phyloP scores from a whole-genome alignment of 2,113 vertebrate species.

The Psettodes erumei region DNA sequence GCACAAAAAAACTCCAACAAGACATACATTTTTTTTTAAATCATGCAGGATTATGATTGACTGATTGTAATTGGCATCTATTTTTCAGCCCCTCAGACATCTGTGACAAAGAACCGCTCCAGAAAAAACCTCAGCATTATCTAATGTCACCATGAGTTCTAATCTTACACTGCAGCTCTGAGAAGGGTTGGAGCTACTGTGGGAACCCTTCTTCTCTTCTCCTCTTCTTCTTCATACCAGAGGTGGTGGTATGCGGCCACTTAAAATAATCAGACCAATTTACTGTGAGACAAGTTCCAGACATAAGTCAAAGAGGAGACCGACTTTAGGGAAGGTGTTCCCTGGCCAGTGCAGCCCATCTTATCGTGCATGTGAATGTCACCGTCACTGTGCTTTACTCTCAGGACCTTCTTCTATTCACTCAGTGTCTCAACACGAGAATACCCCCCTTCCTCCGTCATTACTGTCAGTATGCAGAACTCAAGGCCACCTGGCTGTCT shows the following conservation, averaged over 20 bases:
- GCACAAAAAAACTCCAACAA: neutral
- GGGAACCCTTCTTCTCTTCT: constrained; percentile 60
- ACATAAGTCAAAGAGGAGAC: constrained; percentile 61
- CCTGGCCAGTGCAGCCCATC: constrained; percentile 21
- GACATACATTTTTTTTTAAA: neutral
- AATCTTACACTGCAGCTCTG: constrained; percentile 46
- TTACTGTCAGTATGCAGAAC: constrained; percentile 55
- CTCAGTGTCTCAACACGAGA: constrained; percentile 28
- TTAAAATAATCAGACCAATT: constrained; percentile 71
- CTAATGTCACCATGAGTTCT: constrained; percentile 54
- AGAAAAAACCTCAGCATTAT: constrained; percentile 29
- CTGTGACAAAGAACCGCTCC: constrained; percentile 25
- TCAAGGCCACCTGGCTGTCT: constrained; percentile 69
- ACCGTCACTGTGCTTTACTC: constrained; percentile 23
- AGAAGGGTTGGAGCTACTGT: constrained; percentile 47
- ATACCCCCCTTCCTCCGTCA: constrained; percentile 40
- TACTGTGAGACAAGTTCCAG: constrained; percentile 70
- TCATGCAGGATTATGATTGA: constrained; percentile 29
- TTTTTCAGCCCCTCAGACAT: constrained; percentile 38
- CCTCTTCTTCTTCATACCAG: constrained; percentile 55
- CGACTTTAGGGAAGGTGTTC: constrained; percentile 24
- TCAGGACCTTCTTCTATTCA: constrained; percentile 25
- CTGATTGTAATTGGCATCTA: constrained; percentile 57
- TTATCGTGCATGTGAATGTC: constrained; percentile 55
- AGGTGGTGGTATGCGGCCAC: constrained; percentile 81